Evolutionary conservation across 2,113 vertebrate species (phyloP).

Genomic region (Thinocorus orbignyianus): DNA sequence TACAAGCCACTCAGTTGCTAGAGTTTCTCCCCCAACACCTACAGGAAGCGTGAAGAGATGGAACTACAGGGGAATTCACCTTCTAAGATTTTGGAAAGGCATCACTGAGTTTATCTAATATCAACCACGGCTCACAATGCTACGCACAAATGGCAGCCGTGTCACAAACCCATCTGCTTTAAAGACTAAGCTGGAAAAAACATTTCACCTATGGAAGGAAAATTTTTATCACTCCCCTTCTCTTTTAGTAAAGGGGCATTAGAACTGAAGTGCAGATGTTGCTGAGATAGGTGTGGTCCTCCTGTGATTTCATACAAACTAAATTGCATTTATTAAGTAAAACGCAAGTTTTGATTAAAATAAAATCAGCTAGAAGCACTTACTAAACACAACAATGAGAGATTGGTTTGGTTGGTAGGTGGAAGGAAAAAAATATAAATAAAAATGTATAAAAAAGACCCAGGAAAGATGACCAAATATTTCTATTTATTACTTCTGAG

Average conservation of each 20-base stretch:
- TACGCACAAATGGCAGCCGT: too few relatives aligned
- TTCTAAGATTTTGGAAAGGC: neutral
- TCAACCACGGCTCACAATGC: too few relatives aligned
- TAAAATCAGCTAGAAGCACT: neutral
- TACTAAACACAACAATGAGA: neutral
- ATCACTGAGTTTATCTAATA: too few relatives aligned
- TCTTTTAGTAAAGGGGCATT: neutral
- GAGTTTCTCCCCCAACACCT: neutral
- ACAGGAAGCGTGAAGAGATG: neutral
- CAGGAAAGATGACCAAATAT: neutral
- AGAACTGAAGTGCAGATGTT: neutral
- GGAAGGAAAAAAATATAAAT: neutral
- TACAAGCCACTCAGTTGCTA: neutral
- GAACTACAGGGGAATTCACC: fast-evolving
- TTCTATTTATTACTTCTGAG: neutral
- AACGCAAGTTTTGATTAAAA: neutral
- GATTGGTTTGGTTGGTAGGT: neutral
- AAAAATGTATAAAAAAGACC: neutral
- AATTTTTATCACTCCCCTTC: neutral
- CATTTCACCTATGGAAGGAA: neutral
- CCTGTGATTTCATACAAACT: neutral
- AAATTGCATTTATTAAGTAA: neutral
- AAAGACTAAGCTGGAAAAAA: neutral
- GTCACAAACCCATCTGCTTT: too few relatives aligned
- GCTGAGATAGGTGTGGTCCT: neutral